These are phyloP conservation scores for Hexactinellida sp. DNA, from an alignment of 37 sponge, comb jelly and placozoan species.

Conservation along the genomic window DNA sequence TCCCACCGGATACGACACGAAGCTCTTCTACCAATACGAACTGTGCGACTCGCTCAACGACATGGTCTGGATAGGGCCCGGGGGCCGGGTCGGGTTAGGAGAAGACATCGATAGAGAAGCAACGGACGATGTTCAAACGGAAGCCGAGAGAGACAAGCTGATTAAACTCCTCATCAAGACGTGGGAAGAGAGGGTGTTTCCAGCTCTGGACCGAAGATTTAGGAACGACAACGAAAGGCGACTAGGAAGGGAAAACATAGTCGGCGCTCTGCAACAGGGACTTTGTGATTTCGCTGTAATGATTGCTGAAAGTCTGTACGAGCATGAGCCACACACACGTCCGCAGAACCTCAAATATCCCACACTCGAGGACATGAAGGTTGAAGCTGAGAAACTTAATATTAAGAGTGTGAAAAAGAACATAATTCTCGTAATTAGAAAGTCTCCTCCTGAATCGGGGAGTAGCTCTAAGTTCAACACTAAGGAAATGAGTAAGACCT, in stretches of 20 bases:
- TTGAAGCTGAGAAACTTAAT: constrained; percentile 70
- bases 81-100: constrained; percentile 37
- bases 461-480: neutral
- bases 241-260: constrained; percentile 83
- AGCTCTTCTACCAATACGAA: constrained; percentile 41
- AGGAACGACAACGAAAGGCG: constrained; percentile 86
- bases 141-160: constrained; percentile 49
- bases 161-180: constrained; percentile 82
- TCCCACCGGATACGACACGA: constrained; percentile 35
- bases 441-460: neutral
- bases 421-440: neutral
- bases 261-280: constrained; percentile 81
- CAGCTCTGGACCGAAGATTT: constrained; percentile 75
- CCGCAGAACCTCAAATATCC: constrained; percentile 79
- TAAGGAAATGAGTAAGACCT: constrained; percentile 69
- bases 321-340: constrained; percentile 66
- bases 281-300: constrained; percentile 85
- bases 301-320: constrained; percentile 94
- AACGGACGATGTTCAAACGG: constrained; percentile 5
- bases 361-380: constrained; percentile 84
- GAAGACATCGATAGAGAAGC: constrained; percentile 50
- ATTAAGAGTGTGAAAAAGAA: constrained; percentile 32
- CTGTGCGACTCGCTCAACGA: constrained; percentile 32
- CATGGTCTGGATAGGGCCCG: constrained; percentile 66
- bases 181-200: constrained; percentile 95